Evolutionary conservation across 2,888 invertebrate species (phyloP).

Genomic region (Ephialtes manifestator): DNA sequence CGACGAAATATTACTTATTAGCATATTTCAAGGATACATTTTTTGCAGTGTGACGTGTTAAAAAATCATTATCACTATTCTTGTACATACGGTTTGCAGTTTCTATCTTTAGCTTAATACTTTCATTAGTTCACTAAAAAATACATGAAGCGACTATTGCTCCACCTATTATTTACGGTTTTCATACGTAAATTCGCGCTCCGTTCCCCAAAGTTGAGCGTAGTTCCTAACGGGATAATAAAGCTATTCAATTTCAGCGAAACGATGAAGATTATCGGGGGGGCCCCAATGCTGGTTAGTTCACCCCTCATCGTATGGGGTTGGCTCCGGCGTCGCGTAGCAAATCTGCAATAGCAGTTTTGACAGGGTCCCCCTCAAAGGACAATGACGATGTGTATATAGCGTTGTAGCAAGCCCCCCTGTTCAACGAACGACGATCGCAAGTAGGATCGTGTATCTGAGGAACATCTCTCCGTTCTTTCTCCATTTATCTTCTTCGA

Average conservation of each 20-base stretch:
- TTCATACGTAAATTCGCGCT: slow-evolving; percentile 11
- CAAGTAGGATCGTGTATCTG: slow-evolving; percentile 81
- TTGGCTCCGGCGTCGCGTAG: slow-evolving; percentile 77
- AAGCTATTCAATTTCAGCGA: slow-evolving; percentile 73
- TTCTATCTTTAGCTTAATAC: background rate
- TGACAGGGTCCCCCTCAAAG: slow-evolving; percentile 79
- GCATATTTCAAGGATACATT: too few relatives aligned
- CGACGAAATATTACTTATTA: too few relatives aligned
- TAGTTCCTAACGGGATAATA: slow-evolving; percentile 72
- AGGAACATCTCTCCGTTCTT: slow-evolving; percentile 69
- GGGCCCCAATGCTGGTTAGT: slow-evolving; percentile 64
- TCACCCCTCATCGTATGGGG: slow-evolving; percentile 62
- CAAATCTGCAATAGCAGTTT: slow-evolving; percentile 83
- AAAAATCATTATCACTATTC: background rate
- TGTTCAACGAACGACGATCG: slow-evolving; percentile 42
- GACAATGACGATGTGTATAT: slow-evolving; percentile 72
- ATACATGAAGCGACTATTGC: slow-evolving; percentile 8
- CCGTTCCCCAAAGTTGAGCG: slow-evolving; percentile 24
- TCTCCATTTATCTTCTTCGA: slow-evolving; percentile 79
- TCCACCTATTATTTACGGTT: background rate
- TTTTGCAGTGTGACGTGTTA: too few relatives aligned
- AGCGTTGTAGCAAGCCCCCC: slow-evolving; percentile 68
- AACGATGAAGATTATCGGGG: slow-evolving; percentile 76
- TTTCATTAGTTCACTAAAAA: background rate
- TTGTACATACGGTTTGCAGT: background rate